These are phyloP conservation scores for Ectemnius cavifrons DNA, from an alignment of 2,888 invertebrate species.

Conservation along the genomic window DNA sequence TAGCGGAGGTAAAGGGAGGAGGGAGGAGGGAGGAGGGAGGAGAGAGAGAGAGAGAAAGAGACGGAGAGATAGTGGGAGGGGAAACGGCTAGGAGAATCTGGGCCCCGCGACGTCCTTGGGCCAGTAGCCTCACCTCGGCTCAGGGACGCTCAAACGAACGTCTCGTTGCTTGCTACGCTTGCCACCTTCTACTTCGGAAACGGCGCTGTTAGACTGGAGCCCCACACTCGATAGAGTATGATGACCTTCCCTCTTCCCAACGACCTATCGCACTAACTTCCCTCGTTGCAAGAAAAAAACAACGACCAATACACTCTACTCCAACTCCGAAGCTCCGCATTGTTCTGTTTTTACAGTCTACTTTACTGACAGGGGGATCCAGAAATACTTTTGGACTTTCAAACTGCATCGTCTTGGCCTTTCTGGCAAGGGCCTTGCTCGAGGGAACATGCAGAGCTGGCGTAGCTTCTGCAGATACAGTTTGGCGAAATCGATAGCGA, in stretches of 20 bases:
- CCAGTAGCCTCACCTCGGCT: conserved; percentile 62
- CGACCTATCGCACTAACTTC: too few relatives aligned
- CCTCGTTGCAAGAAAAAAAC: too few relatives aligned
- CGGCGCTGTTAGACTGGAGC: conserved; percentile 4
- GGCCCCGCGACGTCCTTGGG: conserved; percentile 75
- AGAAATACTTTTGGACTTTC: not conserved
- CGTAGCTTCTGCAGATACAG: conserved; percentile 42
- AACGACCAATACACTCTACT: too few relatives aligned
- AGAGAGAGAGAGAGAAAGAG: not conserved
- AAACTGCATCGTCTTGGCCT: conserved; percentile 3
- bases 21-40: not conserved
- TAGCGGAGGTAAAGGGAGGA: not conserved
- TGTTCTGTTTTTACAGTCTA: too few relatives aligned
- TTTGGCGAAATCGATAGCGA: conserved; percentile 48
- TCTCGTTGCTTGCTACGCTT: conserved; percentile 35
- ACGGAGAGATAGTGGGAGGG: not conserved
- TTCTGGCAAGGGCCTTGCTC: conserved; percentile 15
- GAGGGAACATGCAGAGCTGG: conserved; percentile 23
- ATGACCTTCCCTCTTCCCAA: too few relatives aligned
- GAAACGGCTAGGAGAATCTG: conserved; percentile 64
- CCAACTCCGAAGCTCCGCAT: too few relatives aligned
- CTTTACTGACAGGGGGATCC: too few relatives aligned
- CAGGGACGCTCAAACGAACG: conserved; percentile 61
- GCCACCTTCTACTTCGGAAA: conserved; percentile 6
- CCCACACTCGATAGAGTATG: conserved; percentile 20